phyloP scores from a whole-genome alignment of 2,797 vertebrate genomes.

The Phoebastria nigripes region DNA sequence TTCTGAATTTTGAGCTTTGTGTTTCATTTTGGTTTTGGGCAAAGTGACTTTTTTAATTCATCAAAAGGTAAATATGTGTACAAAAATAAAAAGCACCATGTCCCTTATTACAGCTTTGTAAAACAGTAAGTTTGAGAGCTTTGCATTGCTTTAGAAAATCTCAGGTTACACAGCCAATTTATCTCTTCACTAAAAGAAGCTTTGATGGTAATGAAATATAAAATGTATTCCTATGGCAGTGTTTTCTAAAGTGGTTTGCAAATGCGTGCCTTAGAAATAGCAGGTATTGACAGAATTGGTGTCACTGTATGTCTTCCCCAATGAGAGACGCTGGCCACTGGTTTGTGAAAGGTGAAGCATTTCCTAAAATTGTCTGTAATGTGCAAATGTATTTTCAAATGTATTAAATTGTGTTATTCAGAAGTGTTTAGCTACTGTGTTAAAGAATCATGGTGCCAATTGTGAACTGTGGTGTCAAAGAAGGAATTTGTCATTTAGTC shows the following conservation, averaged over 20 bases:
- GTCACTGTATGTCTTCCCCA: background rate
- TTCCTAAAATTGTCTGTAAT: background rate
- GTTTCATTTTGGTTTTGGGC: background rate
- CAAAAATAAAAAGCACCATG: background rate
- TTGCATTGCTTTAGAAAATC: background rate
- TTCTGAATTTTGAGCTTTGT: background rate
- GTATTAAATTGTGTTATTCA: background rate
- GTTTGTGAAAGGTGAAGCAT: background rate
- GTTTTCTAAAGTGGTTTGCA: background rate
- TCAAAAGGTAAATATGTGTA: background rate
- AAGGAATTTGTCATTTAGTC: background rate
- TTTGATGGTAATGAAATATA: background rate
- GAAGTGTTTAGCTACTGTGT: background rate
- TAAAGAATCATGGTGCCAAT: background rate
- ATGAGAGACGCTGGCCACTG: background rate
- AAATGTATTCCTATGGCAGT: background rate
- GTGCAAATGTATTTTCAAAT: conserved; percentile 37
- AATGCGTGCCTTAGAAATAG: background rate
- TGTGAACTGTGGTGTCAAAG: background rate
- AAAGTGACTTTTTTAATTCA: background rate
- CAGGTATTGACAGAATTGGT: background rate
- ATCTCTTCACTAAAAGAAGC: background rate
- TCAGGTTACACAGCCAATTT: background rate
- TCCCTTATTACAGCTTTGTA: background rate
- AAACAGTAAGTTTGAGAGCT: background rate